Base-by-base conservation (phyloP, 2,113 vertebrate genomes). In the Podarcis muralis region DNA sequence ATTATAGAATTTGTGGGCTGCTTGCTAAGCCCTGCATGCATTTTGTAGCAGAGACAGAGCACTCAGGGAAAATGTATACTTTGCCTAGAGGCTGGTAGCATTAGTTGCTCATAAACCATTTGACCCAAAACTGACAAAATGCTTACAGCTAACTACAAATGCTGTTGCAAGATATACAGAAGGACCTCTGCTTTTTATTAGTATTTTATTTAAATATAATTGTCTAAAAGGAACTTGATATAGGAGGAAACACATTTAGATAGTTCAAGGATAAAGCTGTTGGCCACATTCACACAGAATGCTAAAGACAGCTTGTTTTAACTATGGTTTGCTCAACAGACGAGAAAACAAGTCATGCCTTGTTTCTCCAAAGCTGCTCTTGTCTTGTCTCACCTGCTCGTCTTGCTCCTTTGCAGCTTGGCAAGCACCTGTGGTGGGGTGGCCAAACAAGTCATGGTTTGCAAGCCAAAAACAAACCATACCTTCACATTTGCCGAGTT, bases 41-140 rank as follows among this genome's bases (percentile, higher is more conserved):
- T 25, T n/a, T 30, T 59, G 15, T 6, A 1, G 0, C 85, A 84
- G 15, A 84, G 23, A 80, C 4, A 43, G 57, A 91, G 83, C 68
- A 83, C 91, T 35, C 18, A 84, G 40, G 35, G 66, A 86, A 88
- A 65, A n/a, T 85, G 16, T 80, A 15, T 11, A 6, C 69, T 84
- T 78, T 80, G 23, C 84, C 89, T 6, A 37, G 27, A 0, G 2
- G 1, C 1, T 79, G 81, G 48, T 75, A 88, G 82, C 35, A 87
- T 22, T 75, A 81, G 4, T 59, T 77, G 16, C 25, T 88, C 82
- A 7, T 66, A 57, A 81, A 77, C 37, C 30, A 32, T 3, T 12
- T 37, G 40, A 68, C 16, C 37, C 15, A 30, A 65, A 85, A 62
- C 20, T 62, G 59, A 71, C 68, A 30, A 62, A 62, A 76, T 65